Percentiles rank a stretch among this genome's conserved stretches.
These are phyloP conservation scores for Metellina segmentata DNA, from an alignment of 2,888 invertebrate species.

Conservation along the genomic window DNA sequence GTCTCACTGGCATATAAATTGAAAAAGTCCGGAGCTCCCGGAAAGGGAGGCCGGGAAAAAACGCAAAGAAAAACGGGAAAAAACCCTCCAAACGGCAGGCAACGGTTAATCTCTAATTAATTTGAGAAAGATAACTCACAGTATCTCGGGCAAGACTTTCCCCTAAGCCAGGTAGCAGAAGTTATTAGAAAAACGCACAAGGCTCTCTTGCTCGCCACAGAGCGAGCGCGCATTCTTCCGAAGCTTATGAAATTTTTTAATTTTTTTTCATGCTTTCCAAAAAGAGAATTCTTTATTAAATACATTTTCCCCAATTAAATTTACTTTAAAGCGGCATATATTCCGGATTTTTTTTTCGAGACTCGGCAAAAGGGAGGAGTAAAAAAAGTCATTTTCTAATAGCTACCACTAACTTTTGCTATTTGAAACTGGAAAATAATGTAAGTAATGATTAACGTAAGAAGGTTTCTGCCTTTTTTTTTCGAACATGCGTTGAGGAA, in stretches of 20 bases:
- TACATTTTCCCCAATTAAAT: slow-evolving; percentile 77
- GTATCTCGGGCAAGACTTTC: slow-evolving; percentile 72
- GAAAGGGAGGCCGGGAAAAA: slow-evolving; percentile 24
- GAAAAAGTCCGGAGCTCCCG: slow-evolving; percentile 54
- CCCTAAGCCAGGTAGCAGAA: slow-evolving; percentile 74
- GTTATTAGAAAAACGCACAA: slow-evolving; percentile 76
- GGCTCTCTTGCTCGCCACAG: slow-evolving; percentile 64
- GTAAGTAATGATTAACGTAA: slow-evolving; percentile 76
- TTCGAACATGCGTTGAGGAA: too few species aligned
- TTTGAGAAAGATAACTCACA: slow-evolving; percentile 77
- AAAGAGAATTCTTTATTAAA: slow-evolving; percentile 75
- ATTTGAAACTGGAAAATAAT: slow-evolving; percentile 74
- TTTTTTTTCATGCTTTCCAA: slow-evolving; percentile 42
- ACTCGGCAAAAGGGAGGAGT: slow-evolving; percentile 6
- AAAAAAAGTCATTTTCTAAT: slow-evolving; percentile 72
- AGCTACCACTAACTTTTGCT: slow-evolving; percentile 77
- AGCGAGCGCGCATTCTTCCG: slow-evolving; percentile 31
- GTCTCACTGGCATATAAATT: slow-evolving; percentile 69
- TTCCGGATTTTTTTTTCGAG: slow-evolving; percentile 50
- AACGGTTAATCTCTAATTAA: slow-evolving; percentile 77
- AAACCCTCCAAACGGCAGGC: slow-evolving; percentile 64
- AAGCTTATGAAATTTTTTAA: slow-evolving; percentile 55
- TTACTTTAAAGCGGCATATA: slow-evolving; percentile 74
- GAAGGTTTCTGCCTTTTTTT: slow-evolving; percentile 42
- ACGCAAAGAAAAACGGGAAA: slow-evolving; percentile 17